These are phyloP conservation scores for Neotoma lepida DNA, from an alignment of 2,113 vertebrate genomes.

Conservation along the genomic window DNA sequence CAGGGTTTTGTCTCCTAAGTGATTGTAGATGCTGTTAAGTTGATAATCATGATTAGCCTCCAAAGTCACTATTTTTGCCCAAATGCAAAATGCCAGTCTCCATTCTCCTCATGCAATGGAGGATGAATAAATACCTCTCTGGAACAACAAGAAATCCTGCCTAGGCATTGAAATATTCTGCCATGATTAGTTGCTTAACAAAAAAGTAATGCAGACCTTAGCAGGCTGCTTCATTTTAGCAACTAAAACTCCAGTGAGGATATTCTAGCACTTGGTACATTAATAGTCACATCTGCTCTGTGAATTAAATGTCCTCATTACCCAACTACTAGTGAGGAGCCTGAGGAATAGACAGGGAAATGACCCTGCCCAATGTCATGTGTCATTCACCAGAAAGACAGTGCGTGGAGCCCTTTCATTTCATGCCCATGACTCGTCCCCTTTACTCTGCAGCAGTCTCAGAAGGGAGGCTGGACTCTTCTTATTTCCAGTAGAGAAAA, in stretches of 20 bases:
- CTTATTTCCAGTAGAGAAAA: slow-evolving; percentile 29
- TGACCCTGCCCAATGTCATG: neutral
- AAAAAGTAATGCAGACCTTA: neutral
- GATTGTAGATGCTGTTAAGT: neutral
- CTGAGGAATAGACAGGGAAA: neutral
- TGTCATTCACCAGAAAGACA: neutral
- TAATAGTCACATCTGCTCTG: slow-evolving; percentile 10
- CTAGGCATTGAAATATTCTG: slow-evolving; percentile 23
- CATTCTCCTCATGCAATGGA: neutral
- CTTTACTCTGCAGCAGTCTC: neutral
- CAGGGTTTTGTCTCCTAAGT: neutral
- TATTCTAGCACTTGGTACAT: slow-evolving; percentile 17
- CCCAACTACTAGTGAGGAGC: neutral
- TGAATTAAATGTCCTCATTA: neutral
- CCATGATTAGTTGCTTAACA: neutral
- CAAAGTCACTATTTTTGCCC: neutral
- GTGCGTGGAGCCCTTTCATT: neutral
- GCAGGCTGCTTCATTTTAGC: neutral
- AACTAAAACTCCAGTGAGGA: slow-evolving; percentile 11
- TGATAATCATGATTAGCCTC: neutral
- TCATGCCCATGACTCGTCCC: neutral
- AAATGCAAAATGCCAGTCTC: neutral
- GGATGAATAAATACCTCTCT: neutral
- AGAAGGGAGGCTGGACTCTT: neutral
- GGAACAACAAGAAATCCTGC: neutral